Evolutionary conservation across 2,113 vertebrate species (phyloP).

Genomic region (Stegostoma tigrinum): DNA sequence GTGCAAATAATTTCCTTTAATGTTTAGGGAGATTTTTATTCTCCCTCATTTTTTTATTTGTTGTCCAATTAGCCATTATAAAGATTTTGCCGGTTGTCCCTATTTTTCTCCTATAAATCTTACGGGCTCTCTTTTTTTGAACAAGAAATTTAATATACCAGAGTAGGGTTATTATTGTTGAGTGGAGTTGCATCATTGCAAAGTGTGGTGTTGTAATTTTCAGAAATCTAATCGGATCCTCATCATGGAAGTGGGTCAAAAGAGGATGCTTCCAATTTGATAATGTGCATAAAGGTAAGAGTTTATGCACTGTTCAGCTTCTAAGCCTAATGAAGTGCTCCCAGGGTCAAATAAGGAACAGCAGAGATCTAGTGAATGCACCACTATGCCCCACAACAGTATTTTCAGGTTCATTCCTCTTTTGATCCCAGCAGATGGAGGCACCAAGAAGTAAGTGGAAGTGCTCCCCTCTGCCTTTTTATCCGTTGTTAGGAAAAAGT

Average conservation of each 20-base stretch:
- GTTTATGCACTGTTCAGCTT: background rate
- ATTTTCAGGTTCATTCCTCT: background rate
- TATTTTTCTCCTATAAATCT: background rate
- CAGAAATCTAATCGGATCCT: background rate
- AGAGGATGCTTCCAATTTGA: background rate
- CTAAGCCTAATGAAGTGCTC: background rate
- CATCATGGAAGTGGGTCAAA: background rate
- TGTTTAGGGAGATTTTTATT: background rate
- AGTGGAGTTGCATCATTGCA: background rate
- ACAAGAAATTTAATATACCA: slow-evolving; percentile 40
- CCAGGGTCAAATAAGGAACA: background rate
- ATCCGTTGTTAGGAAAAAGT: background rate
- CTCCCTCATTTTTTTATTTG: background rate
- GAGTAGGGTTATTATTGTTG: background rate
- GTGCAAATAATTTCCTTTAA: background rate
- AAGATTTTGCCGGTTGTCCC: background rate
- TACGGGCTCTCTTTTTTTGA: slow-evolving; percentile 17
- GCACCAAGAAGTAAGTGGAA: background rate
- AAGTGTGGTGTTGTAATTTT: background rate
- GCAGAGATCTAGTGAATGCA: background rate
- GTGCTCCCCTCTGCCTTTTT: background rate
- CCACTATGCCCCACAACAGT: background rate
- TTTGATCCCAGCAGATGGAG: background rate
- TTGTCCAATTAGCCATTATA: background rate
- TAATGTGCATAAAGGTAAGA: background rate